Evolutionary conservation across 2,888 invertebrate genomes (phyloP).

Genomic region (Monoplex corrugatus): DNA sequence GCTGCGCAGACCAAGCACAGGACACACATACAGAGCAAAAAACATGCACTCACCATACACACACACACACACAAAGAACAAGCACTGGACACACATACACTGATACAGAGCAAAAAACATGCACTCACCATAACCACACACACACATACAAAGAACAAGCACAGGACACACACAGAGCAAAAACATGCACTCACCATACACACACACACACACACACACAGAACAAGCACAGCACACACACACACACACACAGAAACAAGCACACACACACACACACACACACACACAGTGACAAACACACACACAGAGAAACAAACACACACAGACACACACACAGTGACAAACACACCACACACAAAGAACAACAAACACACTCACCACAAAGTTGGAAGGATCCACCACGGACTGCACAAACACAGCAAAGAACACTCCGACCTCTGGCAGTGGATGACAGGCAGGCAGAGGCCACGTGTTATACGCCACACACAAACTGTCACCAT

Average conservation of each 20-base stretch:
- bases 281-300: background rate
- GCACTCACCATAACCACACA: background rate
- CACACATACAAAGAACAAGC: too few relatives aligned
- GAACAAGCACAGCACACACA: background rate
- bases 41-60: background rate
- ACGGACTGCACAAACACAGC: slow-evolving; percentile 66
- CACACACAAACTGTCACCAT: slow-evolving; percentile 21
- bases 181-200: background rate
- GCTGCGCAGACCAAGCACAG: background rate
- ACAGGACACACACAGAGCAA: background rate
- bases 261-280: slow-evolving; percentile 4
- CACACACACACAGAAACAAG: background rate
- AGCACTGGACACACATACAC: background rate
- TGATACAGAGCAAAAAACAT: too few relatives aligned
- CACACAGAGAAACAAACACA: too few relatives aligned
- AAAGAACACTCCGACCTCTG: slow-evolving; percentile 61
- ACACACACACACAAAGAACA: background rate
- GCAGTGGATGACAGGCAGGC: slow-evolving; percentile 56
- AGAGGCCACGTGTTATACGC: slow-evolving; percentile 42
- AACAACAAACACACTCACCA: slow-evolving; percentile 61
- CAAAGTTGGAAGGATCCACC: slow-evolving; percentile 69
- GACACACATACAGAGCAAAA: background rate
- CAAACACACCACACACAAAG: background rate
- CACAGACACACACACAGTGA: background rate
- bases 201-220: background rate